Conservation (phyloP, 2,888 invertebrate species). For the Drosophila atripex region DNA sequence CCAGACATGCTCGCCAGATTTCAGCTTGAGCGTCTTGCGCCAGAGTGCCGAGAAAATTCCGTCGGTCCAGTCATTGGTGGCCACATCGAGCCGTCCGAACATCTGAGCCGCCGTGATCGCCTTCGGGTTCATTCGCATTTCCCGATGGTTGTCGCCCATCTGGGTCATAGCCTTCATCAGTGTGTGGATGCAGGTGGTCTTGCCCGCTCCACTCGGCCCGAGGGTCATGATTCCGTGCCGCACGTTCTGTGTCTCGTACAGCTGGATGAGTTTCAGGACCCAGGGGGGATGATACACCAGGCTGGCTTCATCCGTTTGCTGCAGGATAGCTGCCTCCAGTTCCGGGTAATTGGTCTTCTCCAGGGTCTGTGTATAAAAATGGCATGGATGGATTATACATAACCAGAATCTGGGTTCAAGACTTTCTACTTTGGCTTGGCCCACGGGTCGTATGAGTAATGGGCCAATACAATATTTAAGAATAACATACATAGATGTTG, state of each 20-base stretch:
- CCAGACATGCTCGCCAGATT: slow-evolving; percentile 96
- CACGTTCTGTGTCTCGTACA: slow-evolving; percentile 97
- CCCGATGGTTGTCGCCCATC: slow-evolving; percentile 92
- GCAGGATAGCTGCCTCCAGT: slow-evolving; percentile 93
- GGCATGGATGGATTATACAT: not conserved
- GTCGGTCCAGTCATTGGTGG: slow-evolving; percentile 99
- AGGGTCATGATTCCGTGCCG: slow-evolving; percentile 98
- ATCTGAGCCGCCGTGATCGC: slow-evolving; percentile 98
- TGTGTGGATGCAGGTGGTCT: slow-evolving; percentile 94
- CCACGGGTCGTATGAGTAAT: no score
- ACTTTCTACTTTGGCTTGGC: not conserved
- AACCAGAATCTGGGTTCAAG: not conserved
- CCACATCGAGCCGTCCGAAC: slow-evolving; percentile 98
- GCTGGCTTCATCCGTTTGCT: slow-evolving; percentile 91
- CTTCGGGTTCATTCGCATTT: slow-evolving; percentile 99
- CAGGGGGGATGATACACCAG: slow-evolving; percentile 97
- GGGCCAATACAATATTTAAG: no score
- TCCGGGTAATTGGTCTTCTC: slow-evolving; percentile 96
- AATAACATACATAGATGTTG: no score
- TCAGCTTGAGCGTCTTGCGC: slow-evolving; percentile 96
- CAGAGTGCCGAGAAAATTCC: slow-evolving; percentile 98
- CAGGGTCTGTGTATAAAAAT: slow-evolving; percentile 84
- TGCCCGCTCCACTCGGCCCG: slow-evolving; percentile 97
- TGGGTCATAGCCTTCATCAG: slow-evolving; percentile 95
- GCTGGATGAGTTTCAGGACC: slow-evolving; percentile 96